Conservation (phyloP, 2,888 invertebrate genomes). For the Sinotaia quadrata region DNA sequence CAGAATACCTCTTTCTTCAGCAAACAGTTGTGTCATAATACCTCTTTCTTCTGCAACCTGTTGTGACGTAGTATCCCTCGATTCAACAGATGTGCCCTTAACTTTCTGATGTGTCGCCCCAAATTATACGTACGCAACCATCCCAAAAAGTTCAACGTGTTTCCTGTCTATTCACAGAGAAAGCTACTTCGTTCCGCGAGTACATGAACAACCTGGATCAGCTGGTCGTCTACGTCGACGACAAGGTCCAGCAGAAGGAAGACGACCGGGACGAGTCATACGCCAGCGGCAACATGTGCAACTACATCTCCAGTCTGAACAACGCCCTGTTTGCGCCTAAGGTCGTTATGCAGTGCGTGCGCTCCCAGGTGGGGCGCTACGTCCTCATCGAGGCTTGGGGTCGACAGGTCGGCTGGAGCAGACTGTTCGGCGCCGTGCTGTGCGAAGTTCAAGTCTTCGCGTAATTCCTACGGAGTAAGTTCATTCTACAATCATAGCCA, state of each 20-base stretch:
- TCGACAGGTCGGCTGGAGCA: slow-evolving; percentile 73
- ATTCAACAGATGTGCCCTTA: background rate
- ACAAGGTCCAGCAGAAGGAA: slow-evolving; percentile 62
- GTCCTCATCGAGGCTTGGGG: slow-evolving; percentile 75
- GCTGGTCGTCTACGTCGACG: slow-evolving; percentile 74
- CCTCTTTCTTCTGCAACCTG: background rate
- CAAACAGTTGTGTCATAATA: too few relatives aligned
- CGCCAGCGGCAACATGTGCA: slow-evolving; percentile 71
- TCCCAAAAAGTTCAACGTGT: background rate
- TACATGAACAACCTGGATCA: slow-evolving; percentile 75
- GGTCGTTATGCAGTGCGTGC: slow-evolving; percentile 73
- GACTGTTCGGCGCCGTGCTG: slow-evolving; percentile 74
- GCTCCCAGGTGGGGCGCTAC: slow-evolving; percentile 72
- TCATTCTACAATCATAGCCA: too few relatives aligned
- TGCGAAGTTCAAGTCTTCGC: slow-evolving; percentile 74
- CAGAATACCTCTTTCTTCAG: too few relatives aligned
- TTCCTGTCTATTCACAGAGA: slow-evolving; percentile 41
- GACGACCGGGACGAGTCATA: slow-evolving; percentile 55
- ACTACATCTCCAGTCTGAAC: slow-evolving; percentile 73
- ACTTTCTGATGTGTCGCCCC: too few relatives aligned
- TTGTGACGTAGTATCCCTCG: background rate
- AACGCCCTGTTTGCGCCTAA: slow-evolving; percentile 73
- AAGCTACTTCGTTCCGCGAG: slow-evolving; percentile 62
- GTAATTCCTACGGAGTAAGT: too few relatives aligned
- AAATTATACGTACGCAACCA: background rate